phyloP scores from a whole-genome alignment of 2,113 vertebrate species.

The Narcine bancroftii region DNA sequence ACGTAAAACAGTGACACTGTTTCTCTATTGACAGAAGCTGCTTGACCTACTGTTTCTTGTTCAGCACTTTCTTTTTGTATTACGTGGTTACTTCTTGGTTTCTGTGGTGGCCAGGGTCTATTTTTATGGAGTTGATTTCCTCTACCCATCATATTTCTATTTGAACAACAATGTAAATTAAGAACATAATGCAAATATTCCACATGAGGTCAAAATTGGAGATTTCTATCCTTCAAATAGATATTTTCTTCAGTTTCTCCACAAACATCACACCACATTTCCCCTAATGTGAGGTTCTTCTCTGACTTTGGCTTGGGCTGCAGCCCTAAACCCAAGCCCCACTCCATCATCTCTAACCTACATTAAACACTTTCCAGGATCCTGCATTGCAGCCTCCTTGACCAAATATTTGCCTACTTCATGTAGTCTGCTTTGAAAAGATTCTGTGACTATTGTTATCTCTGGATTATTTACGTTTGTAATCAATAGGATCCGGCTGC shows the following conservation, averaged over 20 bases:
- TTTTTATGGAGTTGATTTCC: not conserved
- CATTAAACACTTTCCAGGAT: not conserved
- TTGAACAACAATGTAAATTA: not conserved
- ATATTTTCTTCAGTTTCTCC: not conserved
- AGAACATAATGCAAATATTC: not conserved
- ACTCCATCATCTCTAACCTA: no score
- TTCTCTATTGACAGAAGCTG: no score
- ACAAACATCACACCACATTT: not conserved
- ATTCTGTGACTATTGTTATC: not conserved
- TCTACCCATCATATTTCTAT: not conserved
- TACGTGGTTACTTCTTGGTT: not conserved
- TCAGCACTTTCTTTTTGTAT: no score
- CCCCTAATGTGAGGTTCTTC: not conserved
- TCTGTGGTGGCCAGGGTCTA: not conserved
- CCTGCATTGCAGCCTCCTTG: not conserved
- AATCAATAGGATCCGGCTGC: not conserved
- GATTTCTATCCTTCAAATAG: not conserved
- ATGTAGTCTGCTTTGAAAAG: not conserved
- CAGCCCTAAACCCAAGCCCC: no score
- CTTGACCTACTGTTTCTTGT: no score
- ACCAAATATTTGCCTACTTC: not conserved
- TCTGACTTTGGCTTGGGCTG: no score
- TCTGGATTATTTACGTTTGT: not conserved
- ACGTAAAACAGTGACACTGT: no score
- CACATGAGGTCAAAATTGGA: not conserved